These are phyloP conservation scores for Tanytarsus gracilentus DNA, from an alignment of 2,888 invertebrate genomes.

Conservation along the genomic window DNA sequence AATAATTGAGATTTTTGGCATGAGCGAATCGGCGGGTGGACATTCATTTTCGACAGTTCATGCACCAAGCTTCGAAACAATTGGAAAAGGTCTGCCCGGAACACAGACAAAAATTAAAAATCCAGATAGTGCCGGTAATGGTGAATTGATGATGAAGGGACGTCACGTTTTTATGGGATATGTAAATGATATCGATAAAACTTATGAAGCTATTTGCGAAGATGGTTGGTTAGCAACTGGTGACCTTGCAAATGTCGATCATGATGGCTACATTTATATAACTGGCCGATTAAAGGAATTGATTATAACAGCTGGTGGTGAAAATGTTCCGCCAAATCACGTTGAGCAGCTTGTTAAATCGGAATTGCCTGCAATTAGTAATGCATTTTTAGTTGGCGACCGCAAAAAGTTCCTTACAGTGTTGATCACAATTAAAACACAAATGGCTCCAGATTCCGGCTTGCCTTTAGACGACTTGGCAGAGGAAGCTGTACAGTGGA, in stretches of 20 bases:
- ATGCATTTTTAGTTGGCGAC: conserved; percentile 82
- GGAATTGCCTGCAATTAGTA: conserved; percentile 66
- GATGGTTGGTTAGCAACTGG: conserved; percentile 84
- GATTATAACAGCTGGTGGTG: conserved; percentile 88
- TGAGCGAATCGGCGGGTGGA: conserved; percentile 79
- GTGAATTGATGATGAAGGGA: conserved; percentile 59
- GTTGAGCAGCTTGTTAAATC: conserved; percentile 74
- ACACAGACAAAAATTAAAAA: conserved; percentile 62
- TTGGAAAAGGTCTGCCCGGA: conserved; percentile 62
- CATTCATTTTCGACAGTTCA: conserved; percentile 54
- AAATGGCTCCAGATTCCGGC: conserved; percentile 59
- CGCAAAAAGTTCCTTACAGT: conserved; percentile 76
- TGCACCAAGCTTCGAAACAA: conserved; percentile 57
- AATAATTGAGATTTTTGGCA: conserved; percentile 77
- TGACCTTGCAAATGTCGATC: conserved; percentile 72
- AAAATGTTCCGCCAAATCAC: conserved; percentile 80
- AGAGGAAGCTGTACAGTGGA: conserved; percentile 55
- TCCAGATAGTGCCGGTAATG: conserved; percentile 63
- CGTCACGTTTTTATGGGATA: conserved; percentile 91
- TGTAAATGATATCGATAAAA: conserved; percentile 61
- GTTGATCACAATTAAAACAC: conserved; percentile 74
- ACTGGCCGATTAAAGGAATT: conserved; percentile 75
- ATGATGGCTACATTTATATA: conserved; percentile 62
- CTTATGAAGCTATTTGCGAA: conserved; percentile 61
- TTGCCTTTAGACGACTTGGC: conserved; percentile 57